Percentiles rank a stretch among this genome's conserved stretches.
Conservation (phyloP, 2,888 invertebrate species). For the Galerucella calmariensis region DNA sequence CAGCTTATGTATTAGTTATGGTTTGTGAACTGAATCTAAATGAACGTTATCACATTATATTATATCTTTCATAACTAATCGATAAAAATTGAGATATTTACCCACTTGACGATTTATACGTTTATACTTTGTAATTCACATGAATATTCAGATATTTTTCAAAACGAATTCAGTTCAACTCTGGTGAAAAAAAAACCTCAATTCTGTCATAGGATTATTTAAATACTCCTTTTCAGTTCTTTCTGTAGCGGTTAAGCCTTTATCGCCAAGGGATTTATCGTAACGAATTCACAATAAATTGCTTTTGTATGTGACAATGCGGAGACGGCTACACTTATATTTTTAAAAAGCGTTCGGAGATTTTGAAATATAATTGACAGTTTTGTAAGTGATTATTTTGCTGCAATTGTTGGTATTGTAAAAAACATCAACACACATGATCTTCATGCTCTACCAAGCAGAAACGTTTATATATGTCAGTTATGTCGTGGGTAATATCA, state of each 20-base stretch:
- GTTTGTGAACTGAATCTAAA: no score
- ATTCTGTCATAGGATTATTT: constrained; percentile 39
- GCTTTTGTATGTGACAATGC: constrained; percentile 14
- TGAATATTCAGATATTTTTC: not conserved
- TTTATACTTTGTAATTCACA: not conserved
- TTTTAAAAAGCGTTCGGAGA: not conserved
- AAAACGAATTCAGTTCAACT: not conserved
- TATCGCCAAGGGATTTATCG: constrained; percentile 37
- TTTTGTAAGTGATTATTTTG: no score
- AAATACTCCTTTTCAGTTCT: constrained; percentile 39
- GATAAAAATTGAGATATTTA: no score
- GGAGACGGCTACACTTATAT: not conserved
- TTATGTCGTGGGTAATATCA: no score
- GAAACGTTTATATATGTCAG: no score
- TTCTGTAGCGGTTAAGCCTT: constrained; percentile 36
- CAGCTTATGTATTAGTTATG: no score
- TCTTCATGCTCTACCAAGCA: no score
- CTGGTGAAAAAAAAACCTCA: constrained; percentile 17
- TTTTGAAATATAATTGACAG: constrained; percentile 6
- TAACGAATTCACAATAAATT: constrained; percentile 22
- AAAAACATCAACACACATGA: no score
- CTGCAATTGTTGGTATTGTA: no score
- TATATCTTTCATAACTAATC: no score
- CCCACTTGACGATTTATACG: no score
- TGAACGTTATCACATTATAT: no score